Conservation (phyloP, 2,797 vertebrate genomes). For the Capromys pilorides region DNA sequence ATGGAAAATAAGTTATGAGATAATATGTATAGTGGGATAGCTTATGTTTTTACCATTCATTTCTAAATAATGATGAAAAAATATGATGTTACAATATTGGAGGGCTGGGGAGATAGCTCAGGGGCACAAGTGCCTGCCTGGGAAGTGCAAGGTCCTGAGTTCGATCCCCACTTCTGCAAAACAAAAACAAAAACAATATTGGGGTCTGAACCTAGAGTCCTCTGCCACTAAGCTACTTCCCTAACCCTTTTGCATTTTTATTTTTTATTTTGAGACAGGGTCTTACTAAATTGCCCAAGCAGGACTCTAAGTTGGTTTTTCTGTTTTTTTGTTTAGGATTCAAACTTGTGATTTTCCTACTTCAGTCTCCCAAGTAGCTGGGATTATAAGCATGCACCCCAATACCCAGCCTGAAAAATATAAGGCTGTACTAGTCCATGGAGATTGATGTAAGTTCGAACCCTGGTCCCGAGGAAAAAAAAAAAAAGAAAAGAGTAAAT, state of each 20-base stretch:
- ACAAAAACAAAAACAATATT: no score
- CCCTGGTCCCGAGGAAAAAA: no score
- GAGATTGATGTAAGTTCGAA: no score
- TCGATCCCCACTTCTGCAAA: no score
- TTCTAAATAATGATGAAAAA: constrained; percentile 47
- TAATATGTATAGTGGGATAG: neutral
- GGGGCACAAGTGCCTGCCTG: no score
- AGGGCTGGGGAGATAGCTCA: no score
- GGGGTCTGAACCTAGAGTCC: neutral
- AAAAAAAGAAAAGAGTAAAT: no score
- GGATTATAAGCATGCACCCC: neutral
- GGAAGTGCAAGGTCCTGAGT: no score
- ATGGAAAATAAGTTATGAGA: constrained; percentile 20
- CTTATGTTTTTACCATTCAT: neutral
- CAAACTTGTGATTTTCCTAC: neutral
- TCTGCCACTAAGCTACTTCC: neutral
- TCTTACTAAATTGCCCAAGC: neutral
- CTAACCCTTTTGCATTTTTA: neutral
- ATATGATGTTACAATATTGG: neutral
- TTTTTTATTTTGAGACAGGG: neutral
- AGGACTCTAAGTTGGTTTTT: no score
- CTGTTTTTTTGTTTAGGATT: no score
- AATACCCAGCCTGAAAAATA: neutral
- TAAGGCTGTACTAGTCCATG: neutral
- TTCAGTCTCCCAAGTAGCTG: neutral